Evolutionary conservation across 2,113 vertebrate species (phyloP).

Genomic region (Elephantulus edwardii): DNA sequence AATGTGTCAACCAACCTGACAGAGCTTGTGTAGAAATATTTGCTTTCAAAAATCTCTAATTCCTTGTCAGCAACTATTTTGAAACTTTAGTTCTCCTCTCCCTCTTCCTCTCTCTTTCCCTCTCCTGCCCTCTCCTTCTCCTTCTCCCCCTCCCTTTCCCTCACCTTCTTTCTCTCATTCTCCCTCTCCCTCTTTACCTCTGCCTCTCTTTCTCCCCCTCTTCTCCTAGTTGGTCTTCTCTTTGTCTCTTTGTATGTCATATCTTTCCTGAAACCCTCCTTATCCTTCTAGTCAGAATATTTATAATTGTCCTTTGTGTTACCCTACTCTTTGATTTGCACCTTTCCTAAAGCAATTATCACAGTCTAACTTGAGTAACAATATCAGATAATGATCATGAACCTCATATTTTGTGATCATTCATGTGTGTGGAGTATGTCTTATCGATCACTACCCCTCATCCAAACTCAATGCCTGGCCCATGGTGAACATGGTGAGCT

Average conservation of each 20-base stretch:
- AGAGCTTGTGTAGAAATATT: neutral
- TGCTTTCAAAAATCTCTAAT: neutral
- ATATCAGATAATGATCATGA: neutral
- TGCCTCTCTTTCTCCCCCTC: too few relatives aligned
- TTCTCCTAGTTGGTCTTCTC: too few relatives aligned
- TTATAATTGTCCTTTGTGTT: neutral
- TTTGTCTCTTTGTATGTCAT: neutral
- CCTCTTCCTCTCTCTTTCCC: neutral
- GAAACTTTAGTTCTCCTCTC: too few relatives aligned
- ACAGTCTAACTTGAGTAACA: neutral
- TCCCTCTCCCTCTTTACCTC: too few relatives aligned
- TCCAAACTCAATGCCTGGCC: neutral
- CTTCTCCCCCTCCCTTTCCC: neutral
- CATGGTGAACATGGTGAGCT: neutral
- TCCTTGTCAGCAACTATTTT: neutral
- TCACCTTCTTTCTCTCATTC: too few relatives aligned
- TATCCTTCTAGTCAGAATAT: neutral
- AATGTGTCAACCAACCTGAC: neutral
- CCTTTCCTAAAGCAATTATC: neutral
- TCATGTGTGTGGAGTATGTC: rapidly evolving
- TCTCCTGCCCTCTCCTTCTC: neutral
- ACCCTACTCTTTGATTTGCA: neutral
- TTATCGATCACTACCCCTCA: neutral
- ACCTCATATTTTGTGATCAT: neutral
- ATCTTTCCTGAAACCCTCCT: neutral